phyloP scores from a whole-genome alignment of 2,113 vertebrate species.

The Euleptes europaea region DNA sequence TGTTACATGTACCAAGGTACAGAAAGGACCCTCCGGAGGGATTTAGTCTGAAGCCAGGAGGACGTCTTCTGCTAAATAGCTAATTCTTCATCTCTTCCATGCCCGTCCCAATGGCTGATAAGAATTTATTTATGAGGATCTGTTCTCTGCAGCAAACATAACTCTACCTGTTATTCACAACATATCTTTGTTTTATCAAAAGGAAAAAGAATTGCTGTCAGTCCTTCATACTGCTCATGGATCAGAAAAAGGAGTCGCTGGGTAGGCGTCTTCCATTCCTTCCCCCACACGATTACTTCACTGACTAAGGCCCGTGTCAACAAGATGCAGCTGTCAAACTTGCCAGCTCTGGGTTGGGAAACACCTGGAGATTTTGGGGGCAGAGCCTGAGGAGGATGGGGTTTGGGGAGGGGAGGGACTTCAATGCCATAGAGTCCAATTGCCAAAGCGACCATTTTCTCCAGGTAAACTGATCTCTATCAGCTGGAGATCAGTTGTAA shows the following conservation, averaged over 20 bases:
- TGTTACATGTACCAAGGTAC: not conserved
- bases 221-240: accelerated
- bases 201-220: slow-evolving; percentile 30
- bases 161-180: not conserved
- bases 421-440: no score
- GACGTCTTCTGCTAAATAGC: not conserved
- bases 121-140: slow-evolving; percentile 43
- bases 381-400: no score
- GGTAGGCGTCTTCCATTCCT: no score
- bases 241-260: slow-evolving; percentile 13
- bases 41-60: slow-evolving; percentile 2
- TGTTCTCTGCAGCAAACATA: slow-evolving; percentile 2
- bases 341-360: no score
- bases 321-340: no score
- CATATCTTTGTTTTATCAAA: not conserved
- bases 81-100: slow-evolving; percentile 43
- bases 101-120: slow-evolving; percentile 30
- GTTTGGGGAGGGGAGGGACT: no score
- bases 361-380: no score
- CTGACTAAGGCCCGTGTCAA: no score
- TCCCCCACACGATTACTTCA: no score
- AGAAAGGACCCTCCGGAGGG: not conserved
- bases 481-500: no score
- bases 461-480: no score
- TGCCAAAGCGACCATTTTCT: no score